Conservation (phyloP, 2,113 vertebrate genomes). For the Balaenoptera acutorostrata region DNA sequence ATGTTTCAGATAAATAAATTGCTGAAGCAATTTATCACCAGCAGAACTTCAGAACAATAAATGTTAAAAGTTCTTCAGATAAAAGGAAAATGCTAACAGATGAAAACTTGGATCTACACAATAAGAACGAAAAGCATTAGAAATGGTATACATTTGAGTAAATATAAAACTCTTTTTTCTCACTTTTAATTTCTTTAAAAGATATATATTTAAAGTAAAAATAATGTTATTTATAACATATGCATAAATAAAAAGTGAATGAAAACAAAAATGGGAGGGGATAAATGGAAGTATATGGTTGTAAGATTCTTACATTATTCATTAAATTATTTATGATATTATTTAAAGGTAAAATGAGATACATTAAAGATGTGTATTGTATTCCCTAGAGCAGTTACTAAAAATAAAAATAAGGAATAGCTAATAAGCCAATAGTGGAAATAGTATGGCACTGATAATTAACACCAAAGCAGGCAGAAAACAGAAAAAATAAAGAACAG, state of each 20-base stretch:
- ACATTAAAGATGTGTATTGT: not conserved
- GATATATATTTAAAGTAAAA: not conserved
- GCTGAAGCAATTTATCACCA: not conserved
- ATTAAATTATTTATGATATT: not conserved
- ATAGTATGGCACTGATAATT: not conserved
- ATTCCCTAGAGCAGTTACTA: not conserved
- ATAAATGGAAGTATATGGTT: not conserved
- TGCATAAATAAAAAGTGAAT: not conserved
- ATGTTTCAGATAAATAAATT: not conserved
- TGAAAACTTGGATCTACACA: not conserved
- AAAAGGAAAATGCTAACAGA: not conserved
- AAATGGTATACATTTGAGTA: not conserved
- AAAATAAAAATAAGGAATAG: not conserved
- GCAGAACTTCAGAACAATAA: not conserved
- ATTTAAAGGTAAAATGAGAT: not conserved
- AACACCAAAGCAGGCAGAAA: not conserved
- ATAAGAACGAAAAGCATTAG: not conserved
- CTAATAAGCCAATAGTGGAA: not conserved
- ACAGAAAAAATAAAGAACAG: too few species aligned
- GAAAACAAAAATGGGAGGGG: not conserved
- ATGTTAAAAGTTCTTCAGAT: not conserved
- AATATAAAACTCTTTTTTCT: not conserved
- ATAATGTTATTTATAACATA: not conserved
- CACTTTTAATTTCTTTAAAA: slow-evolving; percentile 5
- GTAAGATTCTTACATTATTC: not conserved